Evolutionary conservation across 1,140 invertebrate species (phyloP).

Genomic region (Trachymyrmex cornetzi): DNA sequence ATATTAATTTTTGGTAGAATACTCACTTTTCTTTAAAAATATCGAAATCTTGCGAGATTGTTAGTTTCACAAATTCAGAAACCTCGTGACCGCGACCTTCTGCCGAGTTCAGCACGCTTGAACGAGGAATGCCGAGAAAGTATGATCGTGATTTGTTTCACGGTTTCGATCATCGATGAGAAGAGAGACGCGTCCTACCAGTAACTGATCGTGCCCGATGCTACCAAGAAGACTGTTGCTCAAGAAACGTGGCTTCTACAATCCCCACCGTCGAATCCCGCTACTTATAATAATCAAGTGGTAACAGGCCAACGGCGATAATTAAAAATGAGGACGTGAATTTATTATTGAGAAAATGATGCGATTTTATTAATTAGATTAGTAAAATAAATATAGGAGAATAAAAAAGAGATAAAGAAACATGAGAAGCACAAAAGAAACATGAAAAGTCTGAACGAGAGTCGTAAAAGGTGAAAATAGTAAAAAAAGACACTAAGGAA

Average conservation of each 20-base stretch:
- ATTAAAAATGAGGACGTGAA: not conserved
- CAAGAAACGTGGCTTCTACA: not conserved
- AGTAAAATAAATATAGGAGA: too few species aligned
- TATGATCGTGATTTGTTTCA: not conserved
- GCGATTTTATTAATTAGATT: not conserved
- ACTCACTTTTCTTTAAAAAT: conserved; percentile 17
- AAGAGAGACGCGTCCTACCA: conserved; percentile 57
- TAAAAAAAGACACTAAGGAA: conserved; percentile 4
- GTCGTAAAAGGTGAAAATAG: not conserved
- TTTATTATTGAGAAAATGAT: not conserved
- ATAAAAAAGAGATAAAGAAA: not conserved
- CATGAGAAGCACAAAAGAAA: not conserved
- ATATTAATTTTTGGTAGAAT: not conserved
- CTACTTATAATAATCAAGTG: not conserved
- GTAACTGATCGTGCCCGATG: conserved; percentile 67
- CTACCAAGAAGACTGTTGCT: conserved; percentile 39
- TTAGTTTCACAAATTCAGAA: not conserved
- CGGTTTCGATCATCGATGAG: conserved; percentile 6
- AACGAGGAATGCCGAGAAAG: not conserved
- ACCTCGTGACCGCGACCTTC: not conserved
- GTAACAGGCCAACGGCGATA: not conserved
- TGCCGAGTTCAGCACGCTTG: not conserved
- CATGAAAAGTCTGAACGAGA: not conserved
- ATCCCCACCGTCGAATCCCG: conserved; percentile 62
- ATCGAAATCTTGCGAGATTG: not conserved